phyloP scores from a whole-genome alignment of 1,140 invertebrate genomes.

The Mamestra configurata region DNA sequence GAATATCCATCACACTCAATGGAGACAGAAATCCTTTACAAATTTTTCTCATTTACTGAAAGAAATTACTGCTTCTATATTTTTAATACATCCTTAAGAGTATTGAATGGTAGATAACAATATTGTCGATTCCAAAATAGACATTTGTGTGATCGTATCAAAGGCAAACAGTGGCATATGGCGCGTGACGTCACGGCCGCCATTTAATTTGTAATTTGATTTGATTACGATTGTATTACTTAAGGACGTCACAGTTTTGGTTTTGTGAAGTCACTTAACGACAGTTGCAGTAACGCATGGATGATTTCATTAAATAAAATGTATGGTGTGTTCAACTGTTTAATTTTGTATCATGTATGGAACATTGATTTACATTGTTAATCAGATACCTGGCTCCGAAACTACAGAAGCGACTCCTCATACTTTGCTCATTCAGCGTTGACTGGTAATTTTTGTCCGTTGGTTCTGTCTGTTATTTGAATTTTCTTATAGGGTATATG shows the following conservation, averaged over 20 bases:
- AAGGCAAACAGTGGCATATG: conserved; percentile 43
- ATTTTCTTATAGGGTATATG: too few species aligned
- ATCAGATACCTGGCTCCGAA: too few species aligned
- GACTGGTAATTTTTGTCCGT: neutral
- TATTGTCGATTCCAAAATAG: conserved; percentile 1
- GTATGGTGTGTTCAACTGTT: neutral
- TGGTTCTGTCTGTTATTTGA: too few species aligned
- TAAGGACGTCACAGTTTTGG: neutral
- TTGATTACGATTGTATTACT: conserved; percentile 35
- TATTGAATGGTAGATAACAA: neutral
- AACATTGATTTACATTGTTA: too few species aligned
- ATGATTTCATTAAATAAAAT: neutral
- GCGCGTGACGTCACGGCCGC: conserved; percentile 38
- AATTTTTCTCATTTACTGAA: neutral
- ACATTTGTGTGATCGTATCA: conserved; percentile 40
- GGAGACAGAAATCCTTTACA: neutral
- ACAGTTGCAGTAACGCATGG: conserved; percentile 24
- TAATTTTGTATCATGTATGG: neutral
- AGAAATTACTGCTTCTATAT: neutral
- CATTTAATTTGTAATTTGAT: conserved; percentile 41
- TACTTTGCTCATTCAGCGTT: neutral
- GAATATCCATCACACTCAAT: neutral
- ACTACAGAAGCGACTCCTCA: neutral
- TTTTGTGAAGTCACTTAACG: neutral
- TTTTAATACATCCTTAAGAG: neutral